Conservation (phyloP, 2,797 vertebrate species). For the Typhlichthys eigenmanni region DNA sequence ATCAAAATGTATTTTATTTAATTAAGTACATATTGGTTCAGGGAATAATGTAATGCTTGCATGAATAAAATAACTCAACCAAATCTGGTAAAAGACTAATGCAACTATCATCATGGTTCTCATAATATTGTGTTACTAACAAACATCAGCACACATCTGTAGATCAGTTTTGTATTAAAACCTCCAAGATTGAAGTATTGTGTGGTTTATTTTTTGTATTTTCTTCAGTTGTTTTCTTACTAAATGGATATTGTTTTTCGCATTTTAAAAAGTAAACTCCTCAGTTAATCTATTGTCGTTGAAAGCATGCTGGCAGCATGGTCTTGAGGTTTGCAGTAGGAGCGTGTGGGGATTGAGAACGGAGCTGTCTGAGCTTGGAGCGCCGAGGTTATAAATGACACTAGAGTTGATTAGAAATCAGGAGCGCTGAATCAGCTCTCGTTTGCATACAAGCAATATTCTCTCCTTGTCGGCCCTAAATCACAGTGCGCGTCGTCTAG, state of each 20-base stretch:
- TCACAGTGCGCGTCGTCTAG: conserved; percentile 60
- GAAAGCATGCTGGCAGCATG: conserved; percentile 3
- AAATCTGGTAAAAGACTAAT: too few species aligned
- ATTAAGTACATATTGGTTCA: too few species aligned
- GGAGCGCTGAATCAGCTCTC: conserved; percentile 81
- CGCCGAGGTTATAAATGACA: conserved; percentile 71
- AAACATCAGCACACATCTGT: too few species aligned
- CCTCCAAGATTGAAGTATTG: too few species aligned
- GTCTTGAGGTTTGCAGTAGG: not conserved
- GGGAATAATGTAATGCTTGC: too few species aligned
- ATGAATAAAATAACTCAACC: too few species aligned
- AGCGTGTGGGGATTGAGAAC: conserved; percentile 32
- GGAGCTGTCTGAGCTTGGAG: conserved; percentile 65
- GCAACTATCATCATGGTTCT: not conserved
- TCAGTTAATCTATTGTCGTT: conserved; percentile 21
- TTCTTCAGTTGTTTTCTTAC: conserved; percentile 17
- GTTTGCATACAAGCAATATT: conserved; percentile 85
- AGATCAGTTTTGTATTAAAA: too few species aligned
- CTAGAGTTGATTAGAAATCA: conserved; percentile 77
- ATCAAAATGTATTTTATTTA: too few species aligned
- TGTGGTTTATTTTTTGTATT: conserved; percentile 3
- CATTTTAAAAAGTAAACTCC: conserved; percentile 12
- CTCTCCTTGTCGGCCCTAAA: conserved; percentile 74
- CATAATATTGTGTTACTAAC: too few species aligned
- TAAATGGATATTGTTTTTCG: conserved; percentile 23